Base-by-base conservation (phyloP, 2,797 vertebrate species). In the Lagocephalus sceleratus region DNA sequence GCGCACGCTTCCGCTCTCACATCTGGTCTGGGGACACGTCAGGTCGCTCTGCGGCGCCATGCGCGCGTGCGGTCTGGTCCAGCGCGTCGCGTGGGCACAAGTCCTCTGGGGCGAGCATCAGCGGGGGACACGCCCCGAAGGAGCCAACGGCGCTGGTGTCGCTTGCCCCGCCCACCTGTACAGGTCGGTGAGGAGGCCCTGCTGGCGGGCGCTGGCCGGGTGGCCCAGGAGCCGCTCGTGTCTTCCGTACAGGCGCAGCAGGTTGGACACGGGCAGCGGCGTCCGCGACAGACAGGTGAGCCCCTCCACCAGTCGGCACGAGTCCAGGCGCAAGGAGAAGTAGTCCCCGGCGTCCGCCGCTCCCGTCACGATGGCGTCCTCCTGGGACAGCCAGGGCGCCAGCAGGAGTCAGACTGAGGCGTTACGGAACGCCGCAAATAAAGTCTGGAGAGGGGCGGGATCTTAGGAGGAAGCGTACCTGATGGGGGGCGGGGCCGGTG, bases 101-200 rank as follows among this genome's bases (percentile, higher is more conserved):
- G n/a, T n/a, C n/a, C n/a, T n/a, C n/a, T n/a, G n/a, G n/a, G n/a
- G n/a, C n/a, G n/a, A n/a, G n/a, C n/a, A n/a, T n/a, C n/a, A n/a
- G n/a, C n/a, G n/a, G n/a, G n/a, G n/a, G n/a, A n/a, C n/a, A n/a
- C n/a, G n/a, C n/a, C n/a, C n/a, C n/a, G n/a, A n/a, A n/a, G n/a
- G n/a, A n/a, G n/a, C n/a, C n/a, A n/a, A n/a, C n/a, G n/a, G n/a
- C n/a, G n/a, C n/a, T n/a, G n/a, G n/a, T n/a, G n/a, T n/a, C n/a
- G n/a, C n/a, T n/a, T n/a, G n/a, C n/a, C n/a, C n/a, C n/a, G n/a
- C 47, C 35, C 52, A 98, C 96, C 95, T 97, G 89, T 96, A 94
- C 32, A 99, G 86, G 80, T 98, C 94, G 0, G 60, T 66, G 66
- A 98, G 75, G 66, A 90, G 86, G 6, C 86, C 84, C 4, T 87